These are phyloP conservation scores for Phyllostomus discolor DNA, from an alignment of 2,113 vertebrate genomes.

Conservation along the genomic window DNA sequence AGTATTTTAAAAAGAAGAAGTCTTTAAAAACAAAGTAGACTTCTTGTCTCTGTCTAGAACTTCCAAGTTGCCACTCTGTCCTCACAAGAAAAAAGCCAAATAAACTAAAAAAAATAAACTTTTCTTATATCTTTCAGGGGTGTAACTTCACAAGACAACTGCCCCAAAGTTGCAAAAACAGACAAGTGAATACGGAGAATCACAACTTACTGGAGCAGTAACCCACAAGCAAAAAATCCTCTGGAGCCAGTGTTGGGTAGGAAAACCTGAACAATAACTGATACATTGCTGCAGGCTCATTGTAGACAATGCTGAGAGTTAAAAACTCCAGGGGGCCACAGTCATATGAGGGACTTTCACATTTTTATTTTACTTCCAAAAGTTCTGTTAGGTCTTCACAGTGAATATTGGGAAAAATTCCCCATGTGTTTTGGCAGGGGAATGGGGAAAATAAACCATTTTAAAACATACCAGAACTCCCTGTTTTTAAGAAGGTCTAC, in stretches of 20 bases:
- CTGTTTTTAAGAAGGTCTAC: background rate
- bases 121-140: background rate
- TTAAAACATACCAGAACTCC: background rate
- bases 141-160: background rate
- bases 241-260: background rate
- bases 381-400: background rate
- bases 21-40: background rate
- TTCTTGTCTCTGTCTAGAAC: background rate
- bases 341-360: too few relatives aligned
- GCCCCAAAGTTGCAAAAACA: background rate
- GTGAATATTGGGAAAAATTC: background rate
- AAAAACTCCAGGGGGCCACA: background rate
- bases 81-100: background rate
- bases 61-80: background rate
- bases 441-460: background rate
- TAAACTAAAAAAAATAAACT: background rate
- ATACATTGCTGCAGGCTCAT: background rate
- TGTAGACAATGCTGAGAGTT: background rate
- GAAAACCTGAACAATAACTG: background rate
- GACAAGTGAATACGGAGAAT: background rate
- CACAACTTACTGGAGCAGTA: background rate
- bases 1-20: background rate
- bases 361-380: background rate
- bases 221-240: background rate
- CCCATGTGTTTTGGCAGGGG: background rate